Percentiles rank a stretch among this genome's conserved stretches.
phyloP scores from a whole-genome alignment of 2,888 invertebrate species.

The Thymelicus lineola region DNA sequence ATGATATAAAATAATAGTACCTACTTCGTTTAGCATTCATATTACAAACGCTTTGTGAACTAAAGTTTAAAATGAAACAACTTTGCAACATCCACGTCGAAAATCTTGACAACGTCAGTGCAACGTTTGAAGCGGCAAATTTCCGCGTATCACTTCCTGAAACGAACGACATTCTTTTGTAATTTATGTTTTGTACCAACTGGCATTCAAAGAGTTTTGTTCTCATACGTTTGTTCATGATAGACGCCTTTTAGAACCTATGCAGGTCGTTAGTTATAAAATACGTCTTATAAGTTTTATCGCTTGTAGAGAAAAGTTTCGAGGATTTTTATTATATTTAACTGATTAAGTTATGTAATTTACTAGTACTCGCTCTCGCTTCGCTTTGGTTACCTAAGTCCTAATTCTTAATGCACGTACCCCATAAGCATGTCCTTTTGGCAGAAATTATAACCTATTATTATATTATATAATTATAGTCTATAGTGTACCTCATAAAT shows the following conservation, averaged over 20 bases:
- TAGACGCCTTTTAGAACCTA: background rate
- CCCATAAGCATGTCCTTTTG: too few species aligned
- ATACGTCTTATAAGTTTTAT: too few species aligned
- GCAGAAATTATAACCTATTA: too few species aligned
- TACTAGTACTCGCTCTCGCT: too few species aligned
- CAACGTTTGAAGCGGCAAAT: conserved; percentile 22
- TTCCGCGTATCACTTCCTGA: conserved; percentile 24
- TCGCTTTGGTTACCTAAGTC: too few species aligned
- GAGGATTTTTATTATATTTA: too few species aligned
- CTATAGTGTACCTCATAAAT: too few species aligned
- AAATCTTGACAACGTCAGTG: conserved; percentile 17
- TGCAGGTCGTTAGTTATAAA: background rate
- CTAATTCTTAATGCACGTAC: too few species aligned
- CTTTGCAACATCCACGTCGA: conserved; percentile 20
- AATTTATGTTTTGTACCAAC: conserved; percentile 8
- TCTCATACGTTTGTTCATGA: background rate
- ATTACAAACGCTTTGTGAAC: conserved; percentile 3
- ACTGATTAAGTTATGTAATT: too few species aligned
- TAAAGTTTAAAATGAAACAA: conserved; percentile 20
- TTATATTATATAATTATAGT: too few species aligned
- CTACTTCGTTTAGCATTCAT: background rate
- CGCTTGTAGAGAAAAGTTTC: too few species aligned
- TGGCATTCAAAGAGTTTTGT: background rate
- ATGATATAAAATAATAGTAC: conserved; percentile 4
- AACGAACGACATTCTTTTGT: conserved; percentile 21